Base-by-base conservation (phyloP, 1,140 invertebrate species). In the Diploscapter pachys region DNA sequence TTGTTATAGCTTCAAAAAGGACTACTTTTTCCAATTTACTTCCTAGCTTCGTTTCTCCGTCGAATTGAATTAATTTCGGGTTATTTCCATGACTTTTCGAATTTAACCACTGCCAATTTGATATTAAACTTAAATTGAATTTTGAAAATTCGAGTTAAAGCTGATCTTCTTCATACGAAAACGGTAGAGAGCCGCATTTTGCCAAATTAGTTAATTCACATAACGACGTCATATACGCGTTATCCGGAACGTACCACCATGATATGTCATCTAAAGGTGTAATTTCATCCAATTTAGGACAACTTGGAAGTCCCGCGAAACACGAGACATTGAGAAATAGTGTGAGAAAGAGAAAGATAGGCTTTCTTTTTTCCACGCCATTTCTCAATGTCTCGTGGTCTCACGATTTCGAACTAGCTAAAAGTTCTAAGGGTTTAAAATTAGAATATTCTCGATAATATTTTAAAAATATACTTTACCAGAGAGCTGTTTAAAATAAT, bases 21-120 rank as follows among this genome's bases (percentile, higher is more conserved):
- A 31, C 5, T 48, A 76, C 74, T 62, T 69, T 70, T 65, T 54
- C 70, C 4, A 84, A 71, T 68, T 84, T 84, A n/a, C 82, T 82
- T 8, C 82, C 82, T 49, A 82, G 67, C 63, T 81, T 77, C 48
- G 82, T 83, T 59, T 85, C 82, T 4, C 82, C 82, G 67, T 83
- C 82, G 71, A 83, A 83, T 65, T 83, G 82, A 62, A 83, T 76
- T 50, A 83, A 68, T 9, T 64, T 63, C 9, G 82, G 82, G 5
- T 76, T 66, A 31, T 77, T 63, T 9, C 51, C 73, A 5, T 13
- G 31, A 5, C 71, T 62, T 31, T 67, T 56, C 5, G 55, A 55
- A 61, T 81, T 69, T 9, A 85, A 71, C 82, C 82, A 83, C 52
- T 85, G 79, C 82, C 82, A 83, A 54, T 83, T 83, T 6, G 83